Evolutionary conservation across 2,888 invertebrate genomes (phyloP), one percentile per base, ranked within the genome.

Genomic region (Bimastos eiseni): DNA sequence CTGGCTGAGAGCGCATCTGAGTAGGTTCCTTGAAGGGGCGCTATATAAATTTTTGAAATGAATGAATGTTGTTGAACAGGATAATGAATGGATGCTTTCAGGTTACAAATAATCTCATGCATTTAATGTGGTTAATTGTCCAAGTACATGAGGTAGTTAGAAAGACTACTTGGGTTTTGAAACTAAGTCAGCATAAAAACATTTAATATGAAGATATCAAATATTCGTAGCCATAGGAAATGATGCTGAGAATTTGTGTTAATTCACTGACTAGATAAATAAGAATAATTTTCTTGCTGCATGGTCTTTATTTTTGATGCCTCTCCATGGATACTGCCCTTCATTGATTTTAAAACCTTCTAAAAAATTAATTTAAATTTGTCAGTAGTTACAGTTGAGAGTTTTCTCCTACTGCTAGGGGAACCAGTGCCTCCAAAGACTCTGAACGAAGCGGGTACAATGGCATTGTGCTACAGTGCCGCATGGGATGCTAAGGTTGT

Each of bases 401-500:
- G 30, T 70, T 70, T 49, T 49, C 49, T 49, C 3, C 8, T 70
- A 8, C 6, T 89, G 30, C 3, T 55, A 94, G 94, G 93, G 91
- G 93, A 93, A 83, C 96, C 96, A 0, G 96, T 98, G 37, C 98
- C 99, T n/a, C 99, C 99, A 0, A 97, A 98, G 95, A 98, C 99
- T 0, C 96, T 99, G 86, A 97, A 97, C 92, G 99, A 99, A 96
- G 99, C 99, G 24, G 99, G 98, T 0, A 97, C 97, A 19, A 98
- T 99, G 96, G 99, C 99, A 2, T 97, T 99, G 83, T 93, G 93
- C 90, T 98, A 97, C 90, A 99, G 99, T 95, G 97, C 98, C 93
- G 99, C 99, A 0, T 99, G 99, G 99, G 98, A 99, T 93, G 98
- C 98, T 0, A 99, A 98, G 95, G 98, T 99, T 13, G 96, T 98